Base-by-base conservation (phyloP, 2,113 vertebrate species). In the Tonatia bakeri region DNA sequence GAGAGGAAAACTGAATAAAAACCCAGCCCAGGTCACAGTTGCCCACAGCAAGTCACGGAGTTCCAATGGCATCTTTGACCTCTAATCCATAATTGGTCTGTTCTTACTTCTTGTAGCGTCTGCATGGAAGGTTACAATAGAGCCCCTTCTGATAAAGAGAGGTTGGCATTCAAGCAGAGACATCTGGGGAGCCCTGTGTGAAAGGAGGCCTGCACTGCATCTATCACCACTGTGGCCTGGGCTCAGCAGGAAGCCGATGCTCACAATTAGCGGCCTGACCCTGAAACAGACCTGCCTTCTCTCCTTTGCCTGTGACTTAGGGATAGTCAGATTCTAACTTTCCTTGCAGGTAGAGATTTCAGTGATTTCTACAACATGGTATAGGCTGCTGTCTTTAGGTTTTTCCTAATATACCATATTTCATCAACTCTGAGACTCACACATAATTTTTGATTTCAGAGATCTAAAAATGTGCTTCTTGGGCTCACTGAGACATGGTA, bases 111-210 rank as follows among this genome's bases (percentile, higher is more conserved):
- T 22, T 40, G 40, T 20, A 52, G 43, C 2, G 67, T 80, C 54
- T 86, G 80, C n/a, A 7, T 14, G 47, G 52, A 54, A 64, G 89
- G 67, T 43, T 76, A 40, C 5, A 16, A n/a, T 31, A 19, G 0
- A 81, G 72, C 77, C 76, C 20, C 76, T 94, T 82, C 80, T 16
- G 86, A 91, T 67, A 83, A 64, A 80, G 88, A 67, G 89, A 95
- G 86, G 79, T 19, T 36, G 12, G 14, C n/a, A 56, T 43, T 86
- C 73, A 85, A 59, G 73, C 47, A 73, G 56, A 56, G 82, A 16
- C 59, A 20, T 61, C 76, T n/a, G n/a, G n/a, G n/a, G n/a, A 96
- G 40, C 50, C 50, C 33, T 15, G 0, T 10, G 43, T n/a, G 15
- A 13, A n/a, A 90, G 56, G 85, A 80, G 19, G 56, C 59, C 56